Percentiles rank a stretch among this genome's conserved stretches.
phyloP scores from a whole-genome alignment of 2,113 vertebrate species.

The Otis tarda region DNA sequence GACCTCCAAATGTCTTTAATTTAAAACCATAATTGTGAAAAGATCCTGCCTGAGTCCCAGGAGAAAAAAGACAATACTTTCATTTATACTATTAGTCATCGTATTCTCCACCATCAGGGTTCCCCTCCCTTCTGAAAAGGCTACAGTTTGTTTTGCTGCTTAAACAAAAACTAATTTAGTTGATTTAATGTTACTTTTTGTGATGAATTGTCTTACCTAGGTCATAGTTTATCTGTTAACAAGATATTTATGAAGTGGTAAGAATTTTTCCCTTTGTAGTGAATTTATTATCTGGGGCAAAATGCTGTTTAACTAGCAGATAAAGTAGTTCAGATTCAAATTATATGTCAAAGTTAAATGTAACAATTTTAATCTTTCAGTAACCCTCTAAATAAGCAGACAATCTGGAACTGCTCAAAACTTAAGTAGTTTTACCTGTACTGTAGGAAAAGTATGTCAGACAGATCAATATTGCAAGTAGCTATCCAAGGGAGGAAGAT shows the following conservation, averaged over 20 bases:
- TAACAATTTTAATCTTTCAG: conserved; percentile 26
- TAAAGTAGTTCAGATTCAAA: conserved; percentile 20
- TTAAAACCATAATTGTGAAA: conserved; percentile 33
- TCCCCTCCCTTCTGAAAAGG: neutral
- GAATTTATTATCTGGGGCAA: conserved; percentile 14
- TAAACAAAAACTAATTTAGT: neutral
- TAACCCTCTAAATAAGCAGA: neutral
- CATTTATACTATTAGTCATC: neutral
- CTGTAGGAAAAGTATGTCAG: neutral
- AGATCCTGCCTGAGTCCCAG: neutral
- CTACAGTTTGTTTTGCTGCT: conserved; percentile 10
- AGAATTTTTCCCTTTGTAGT: neutral
- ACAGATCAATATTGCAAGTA: neutral
- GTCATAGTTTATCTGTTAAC: conserved; percentile 29
- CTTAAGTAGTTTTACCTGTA: neutral
- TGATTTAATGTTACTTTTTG: conserved; percentile 40
- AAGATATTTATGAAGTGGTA: conserved; percentile 55
- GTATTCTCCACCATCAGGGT: neutral
- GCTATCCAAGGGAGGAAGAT: neutral
- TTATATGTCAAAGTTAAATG: conserved; percentile 27
- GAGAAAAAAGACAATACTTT: neutral
- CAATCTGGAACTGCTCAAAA: conserved; percentile 27
- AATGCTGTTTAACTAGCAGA: conserved; percentile 26
- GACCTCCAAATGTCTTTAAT: conserved; percentile 31
- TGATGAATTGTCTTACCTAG: conserved; percentile 25